Conservation (phyloP, 2,113 vertebrate species). For the Numida meleagris region DNA sequence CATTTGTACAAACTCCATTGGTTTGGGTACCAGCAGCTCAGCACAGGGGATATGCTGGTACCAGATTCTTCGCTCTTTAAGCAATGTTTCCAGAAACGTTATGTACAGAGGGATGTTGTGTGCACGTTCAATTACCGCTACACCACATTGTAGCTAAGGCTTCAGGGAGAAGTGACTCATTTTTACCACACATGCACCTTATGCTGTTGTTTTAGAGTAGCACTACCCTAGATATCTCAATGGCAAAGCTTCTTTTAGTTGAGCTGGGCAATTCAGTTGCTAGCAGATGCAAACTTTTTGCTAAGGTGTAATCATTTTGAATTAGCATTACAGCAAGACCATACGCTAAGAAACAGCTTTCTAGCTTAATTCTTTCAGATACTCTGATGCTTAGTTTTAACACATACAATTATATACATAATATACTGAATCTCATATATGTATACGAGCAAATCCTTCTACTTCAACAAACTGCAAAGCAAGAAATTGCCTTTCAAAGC, state of each 20-base stretch:
- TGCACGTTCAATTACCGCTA: background rate
- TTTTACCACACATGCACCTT: background rate
- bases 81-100: background rate
- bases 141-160: background rate
- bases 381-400: background rate
- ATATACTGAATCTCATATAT: rapidly evolving
- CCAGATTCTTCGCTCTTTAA: background rate
- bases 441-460: background rate
- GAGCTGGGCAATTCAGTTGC: background rate
- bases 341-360: background rate
- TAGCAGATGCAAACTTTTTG: constrained; percentile 7
- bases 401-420: rapidly evolving
- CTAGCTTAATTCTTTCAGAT: background rate
- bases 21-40: background rate
- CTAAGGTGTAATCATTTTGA: background rate
- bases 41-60: background rate
- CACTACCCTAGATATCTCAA: background rate
- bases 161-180: background rate
- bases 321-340: background rate
- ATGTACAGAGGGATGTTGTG: background rate
- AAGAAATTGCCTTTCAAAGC: background rate
- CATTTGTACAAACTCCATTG: background rate
- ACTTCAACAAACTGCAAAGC: background rate
- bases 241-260: background rate
- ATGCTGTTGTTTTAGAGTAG: background rate